Conservation (phyloP, 1,140 invertebrate species). For the Paraescarpia echinospica region DNA sequence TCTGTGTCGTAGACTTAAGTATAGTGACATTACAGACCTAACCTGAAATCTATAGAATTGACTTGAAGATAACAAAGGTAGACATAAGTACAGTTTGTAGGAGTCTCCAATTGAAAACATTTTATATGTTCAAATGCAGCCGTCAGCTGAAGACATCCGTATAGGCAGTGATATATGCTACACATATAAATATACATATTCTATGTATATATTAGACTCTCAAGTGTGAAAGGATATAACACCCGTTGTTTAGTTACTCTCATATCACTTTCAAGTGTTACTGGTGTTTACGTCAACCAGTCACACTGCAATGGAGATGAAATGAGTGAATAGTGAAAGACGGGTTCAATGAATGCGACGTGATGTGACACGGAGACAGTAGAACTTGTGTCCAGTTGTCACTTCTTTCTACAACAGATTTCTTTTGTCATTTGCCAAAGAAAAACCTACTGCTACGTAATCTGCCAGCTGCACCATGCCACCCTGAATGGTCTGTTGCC, state of each 20-base stretch:
- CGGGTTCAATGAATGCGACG: neutral
- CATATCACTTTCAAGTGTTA: neutral
- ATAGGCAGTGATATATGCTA: neutral
- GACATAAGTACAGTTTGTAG: neutral
- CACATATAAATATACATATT: constrained; percentile 1
- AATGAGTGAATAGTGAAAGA: neutral
- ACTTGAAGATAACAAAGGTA: neutral
- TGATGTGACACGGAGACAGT: neutral
- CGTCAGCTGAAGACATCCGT: neutral
- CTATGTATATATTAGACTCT: constrained; percentile 1
- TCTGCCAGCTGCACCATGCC: neutral
- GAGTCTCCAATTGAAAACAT: neutral
- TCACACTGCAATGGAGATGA: neutral
- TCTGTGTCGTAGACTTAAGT: no score
- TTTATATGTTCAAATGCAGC: neutral
- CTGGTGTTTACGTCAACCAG: neutral
- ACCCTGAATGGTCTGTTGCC: neutral
- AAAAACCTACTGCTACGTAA: neutral
- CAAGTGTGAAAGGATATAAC: neutral
- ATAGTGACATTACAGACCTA: neutral
- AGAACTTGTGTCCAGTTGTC: neutral
- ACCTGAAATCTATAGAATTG: neutral
- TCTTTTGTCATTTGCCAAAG: neutral
- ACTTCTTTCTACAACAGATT: neutral
- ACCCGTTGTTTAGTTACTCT: neutral